A percentile compares a stretch with the other conserved stretches of the same genome.
These are phyloP conservation scores for Alfaro cultratus DNA, from an alignment of 2,797 vertebrate species.

Conservation along the genomic window DNA sequence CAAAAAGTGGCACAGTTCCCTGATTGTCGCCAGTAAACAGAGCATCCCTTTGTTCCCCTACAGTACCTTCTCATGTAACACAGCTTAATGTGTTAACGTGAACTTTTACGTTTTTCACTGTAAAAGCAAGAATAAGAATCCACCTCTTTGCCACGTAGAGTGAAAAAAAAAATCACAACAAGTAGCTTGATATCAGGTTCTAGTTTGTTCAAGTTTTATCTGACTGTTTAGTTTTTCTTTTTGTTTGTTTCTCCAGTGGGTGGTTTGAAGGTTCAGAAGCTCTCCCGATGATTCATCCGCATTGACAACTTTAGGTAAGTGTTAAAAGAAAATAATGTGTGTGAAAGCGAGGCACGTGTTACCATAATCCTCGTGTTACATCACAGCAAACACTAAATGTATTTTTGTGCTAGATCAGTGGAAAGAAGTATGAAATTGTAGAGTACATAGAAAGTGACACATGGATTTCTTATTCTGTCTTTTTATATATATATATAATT, in stretches of 20 bases:
- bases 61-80: slow-evolving; percentile 15
- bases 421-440: not conserved
- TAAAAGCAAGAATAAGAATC: not conserved
- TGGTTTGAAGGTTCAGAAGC: slow-evolving; percentile 53
- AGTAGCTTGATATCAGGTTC: not conserved
- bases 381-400: not conserved
- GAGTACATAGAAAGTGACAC: not conserved
- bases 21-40: slow-evolving; percentile 31
- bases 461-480: not conserved
- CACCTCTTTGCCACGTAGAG: not conserved
- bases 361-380: not conserved
- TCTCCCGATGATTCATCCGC: slow-evolving; percentile 73
- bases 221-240: not conserved
- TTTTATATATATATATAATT: no score
- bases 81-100: slow-evolving; percentile 19
- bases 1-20: slow-evolving; percentile 12
- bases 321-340: slow-evolving; percentile 5
- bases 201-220: not conserved
- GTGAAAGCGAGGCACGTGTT: not conserved
- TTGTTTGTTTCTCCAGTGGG: slow-evolving; percentile 44
- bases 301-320: slow-evolving; percentile 73
- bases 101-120: slow-evolving; percentile 12
- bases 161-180: not conserved
- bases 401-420: not conserved
- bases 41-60: slow-evolving; percentile 54